Conservation (phyloP, 2,888 invertebrate genomes). For the Protophormia terraenovae region DNA sequence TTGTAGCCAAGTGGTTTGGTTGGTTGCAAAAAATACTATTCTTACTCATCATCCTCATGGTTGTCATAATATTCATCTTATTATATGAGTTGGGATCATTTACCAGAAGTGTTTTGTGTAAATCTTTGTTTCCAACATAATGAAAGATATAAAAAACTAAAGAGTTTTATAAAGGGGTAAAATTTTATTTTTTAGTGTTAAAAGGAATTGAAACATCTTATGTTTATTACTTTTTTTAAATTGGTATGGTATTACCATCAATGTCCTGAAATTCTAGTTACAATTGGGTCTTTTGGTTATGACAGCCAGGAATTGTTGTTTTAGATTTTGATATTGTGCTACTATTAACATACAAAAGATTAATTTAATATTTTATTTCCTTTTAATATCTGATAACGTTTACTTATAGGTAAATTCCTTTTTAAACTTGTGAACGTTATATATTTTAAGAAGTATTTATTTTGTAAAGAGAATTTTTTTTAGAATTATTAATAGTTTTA, state of each 20-base stretch:
- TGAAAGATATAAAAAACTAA: not conserved
- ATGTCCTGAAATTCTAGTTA: not conserved
- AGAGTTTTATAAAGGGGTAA: not conserved
- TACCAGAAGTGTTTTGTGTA: not conserved
- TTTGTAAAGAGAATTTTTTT: no score
- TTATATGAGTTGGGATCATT: not conserved
- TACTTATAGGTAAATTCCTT: no score
- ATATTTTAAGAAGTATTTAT: no score
- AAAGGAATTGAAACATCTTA: not conserved
- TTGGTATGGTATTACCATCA: not conserved
- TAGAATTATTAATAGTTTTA: no score
- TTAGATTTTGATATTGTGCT: not conserved
- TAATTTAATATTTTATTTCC: not conserved
- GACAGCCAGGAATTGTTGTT: no score
- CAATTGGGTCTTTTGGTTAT: slow-evolving; percentile 9
- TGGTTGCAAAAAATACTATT: slow-evolving; percentile 11
- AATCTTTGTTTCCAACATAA: not conserved
- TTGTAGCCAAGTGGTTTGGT: slow-evolving; percentile 21
- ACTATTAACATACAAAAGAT: slow-evolving; percentile 6
- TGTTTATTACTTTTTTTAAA: no score
- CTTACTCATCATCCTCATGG: slow-evolving; percentile 15
- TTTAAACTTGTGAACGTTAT: no score
- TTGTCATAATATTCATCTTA: not conserved
- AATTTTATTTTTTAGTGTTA: not conserved
- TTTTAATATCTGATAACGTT: not conserved